phyloP scores from a whole-genome alignment of 2,888 invertebrate species.

The Alcis repandata region DNA sequence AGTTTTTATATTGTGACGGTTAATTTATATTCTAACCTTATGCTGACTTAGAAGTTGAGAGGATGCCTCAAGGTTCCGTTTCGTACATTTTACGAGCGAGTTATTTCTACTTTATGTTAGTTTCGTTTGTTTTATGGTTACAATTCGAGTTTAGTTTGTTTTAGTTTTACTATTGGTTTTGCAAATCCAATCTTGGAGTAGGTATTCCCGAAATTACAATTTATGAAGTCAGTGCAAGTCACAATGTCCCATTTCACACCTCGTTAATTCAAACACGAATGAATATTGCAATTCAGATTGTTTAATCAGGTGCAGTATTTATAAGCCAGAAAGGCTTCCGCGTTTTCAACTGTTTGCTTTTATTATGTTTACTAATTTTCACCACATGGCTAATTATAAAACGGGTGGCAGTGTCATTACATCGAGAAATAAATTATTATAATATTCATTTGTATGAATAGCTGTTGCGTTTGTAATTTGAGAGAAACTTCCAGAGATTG shows the following conservation, averaged over 20 bases:
- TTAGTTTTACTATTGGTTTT: conserved; percentile 14
- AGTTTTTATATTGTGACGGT: conserved; percentile 38
- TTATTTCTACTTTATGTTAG: conserved; percentile 31
- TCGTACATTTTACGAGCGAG: conserved; percentile 31
- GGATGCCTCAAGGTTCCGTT: conserved; percentile 41
- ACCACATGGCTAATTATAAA: background rate
- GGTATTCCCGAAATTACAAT: background rate
- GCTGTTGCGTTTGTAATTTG: too few species aligned
- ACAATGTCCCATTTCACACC: conserved; percentile 10
- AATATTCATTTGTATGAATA: too few species aligned
- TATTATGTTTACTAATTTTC: conserved; percentile 10
- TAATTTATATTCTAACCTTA: conserved; percentile 41
- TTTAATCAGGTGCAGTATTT: conserved; percentile 30
- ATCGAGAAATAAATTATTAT: too few species aligned
- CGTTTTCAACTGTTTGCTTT: conserved; percentile 2
- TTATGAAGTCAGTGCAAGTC: conserved; percentile 3
- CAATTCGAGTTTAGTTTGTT: conserved; percentile 10
- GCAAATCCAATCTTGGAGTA: conserved; percentile 8
- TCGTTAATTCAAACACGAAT: conserved; percentile 1
- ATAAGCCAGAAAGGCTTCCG: conserved; percentile 20
- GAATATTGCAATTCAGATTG: conserved; percentile 14
- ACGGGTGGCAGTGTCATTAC: background rate
- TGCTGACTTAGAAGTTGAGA: conserved; percentile 34
- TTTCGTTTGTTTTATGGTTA: conserved; percentile 26
- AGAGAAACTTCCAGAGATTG: too few species aligned